A percentile compares a stretch with the other conserved stretches of the same genome.
Conservation (phyloP, 2,113 vertebrate species). For the Cheirogaleus medius region DNA sequence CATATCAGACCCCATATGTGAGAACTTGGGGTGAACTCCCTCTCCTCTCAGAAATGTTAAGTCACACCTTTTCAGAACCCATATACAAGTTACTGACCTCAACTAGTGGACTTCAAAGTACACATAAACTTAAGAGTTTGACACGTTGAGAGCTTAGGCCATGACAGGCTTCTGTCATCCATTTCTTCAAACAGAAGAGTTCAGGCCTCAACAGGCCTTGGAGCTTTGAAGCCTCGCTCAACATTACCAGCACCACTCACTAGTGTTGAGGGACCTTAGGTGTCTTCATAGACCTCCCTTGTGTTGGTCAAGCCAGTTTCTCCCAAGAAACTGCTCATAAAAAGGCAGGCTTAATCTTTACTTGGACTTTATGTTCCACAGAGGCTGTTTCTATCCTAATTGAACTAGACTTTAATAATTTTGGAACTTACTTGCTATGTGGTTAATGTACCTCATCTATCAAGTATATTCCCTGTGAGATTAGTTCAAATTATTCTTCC, state of each 20-base stretch:
- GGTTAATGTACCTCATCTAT: background rate
- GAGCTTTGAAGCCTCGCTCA: background rate
- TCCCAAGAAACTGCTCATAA: background rate
- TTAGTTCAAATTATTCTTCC: background rate
- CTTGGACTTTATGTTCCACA: background rate
- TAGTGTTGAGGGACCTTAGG: background rate
- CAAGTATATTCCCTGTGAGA: background rate
- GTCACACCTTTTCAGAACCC: background rate
- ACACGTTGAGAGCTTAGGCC: background rate
- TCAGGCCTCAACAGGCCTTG: background rate
- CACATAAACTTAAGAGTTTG: background rate
- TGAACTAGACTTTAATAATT: background rate
- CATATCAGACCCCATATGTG: background rate
- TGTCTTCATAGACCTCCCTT: background rate
- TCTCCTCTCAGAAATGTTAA: background rate
- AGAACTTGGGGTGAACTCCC: background rate
- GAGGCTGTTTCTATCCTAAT: background rate
- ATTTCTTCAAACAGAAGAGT: background rate
- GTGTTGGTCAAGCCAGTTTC: background rate
- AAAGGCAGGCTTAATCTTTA: background rate
- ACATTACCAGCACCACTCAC: background rate
- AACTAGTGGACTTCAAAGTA: background rate
- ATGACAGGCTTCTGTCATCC: background rate
- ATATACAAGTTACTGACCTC: background rate
- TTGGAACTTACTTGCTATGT: background rate